Base-by-base conservation (phyloP, 2,113 vertebrate genomes). In the Lamprotornis superbus region DNA sequence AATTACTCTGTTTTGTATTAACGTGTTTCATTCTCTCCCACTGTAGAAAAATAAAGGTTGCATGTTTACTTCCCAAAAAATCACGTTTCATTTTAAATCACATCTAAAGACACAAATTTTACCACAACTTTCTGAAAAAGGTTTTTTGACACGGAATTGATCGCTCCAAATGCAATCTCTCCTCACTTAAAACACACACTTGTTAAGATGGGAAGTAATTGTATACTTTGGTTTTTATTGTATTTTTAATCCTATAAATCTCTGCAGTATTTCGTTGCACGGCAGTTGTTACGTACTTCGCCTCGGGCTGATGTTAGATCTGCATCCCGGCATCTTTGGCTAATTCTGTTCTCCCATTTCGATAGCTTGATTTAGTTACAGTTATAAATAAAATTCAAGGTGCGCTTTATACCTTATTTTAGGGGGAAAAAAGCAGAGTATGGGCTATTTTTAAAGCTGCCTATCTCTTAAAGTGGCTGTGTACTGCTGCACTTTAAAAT, bases 371-470 rank as follows among this genome's bases (percentile, higher is more conserved):
- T 75, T 91, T 86, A 56, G 40, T 80, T 80, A 22, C 0, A 1
- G 3, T 49, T 50, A 24, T 13, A 87, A 77, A 88, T 46, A 93
- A 92, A 91, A 73, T 9, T 79, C 37, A 22, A 8, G 5, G 6
- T 3, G 11, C 0, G 0, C 2, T 57, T 80, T 50, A 12, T 2
- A 30, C 0, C 3, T 46, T 55, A 10, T 27, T 80, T 55, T 56
- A 73, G 19, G 47, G 19, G 13, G 10, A 77, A 70, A 64, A 5
- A 1, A 83, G 33, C 4, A 47, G 13, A 40, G 3, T 4, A 28
- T 0, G 12, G 9, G 4, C 22, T 56, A 15, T 37, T 77, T 80
- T 31, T 40, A 60, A 64, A 64, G 4, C 12, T 46, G 7, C 7
- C 7, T 15, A 12, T 7, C 12, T 7, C 56, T 67, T 40, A 47